Evolutionary conservation across 2,113 vertebrate species (phyloP).

Genomic region (Plecotus auritus): DNA sequence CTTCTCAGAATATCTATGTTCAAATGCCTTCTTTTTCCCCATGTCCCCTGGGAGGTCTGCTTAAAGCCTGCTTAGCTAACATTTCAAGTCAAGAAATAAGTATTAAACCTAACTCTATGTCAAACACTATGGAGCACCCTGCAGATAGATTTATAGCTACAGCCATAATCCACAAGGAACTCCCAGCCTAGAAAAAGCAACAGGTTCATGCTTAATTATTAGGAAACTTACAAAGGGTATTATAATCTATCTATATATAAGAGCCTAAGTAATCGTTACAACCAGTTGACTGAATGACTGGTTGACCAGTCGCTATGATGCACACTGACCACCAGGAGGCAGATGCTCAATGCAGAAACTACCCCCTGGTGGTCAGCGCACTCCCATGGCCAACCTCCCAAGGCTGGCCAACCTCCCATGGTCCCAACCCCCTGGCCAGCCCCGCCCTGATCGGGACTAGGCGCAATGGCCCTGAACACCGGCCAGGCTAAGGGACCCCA

Average conservation of each 20-base stretch:
- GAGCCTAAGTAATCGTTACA: too few species aligned
- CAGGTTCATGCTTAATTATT: neutral
- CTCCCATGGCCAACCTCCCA: too few species aligned
- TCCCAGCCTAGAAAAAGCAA: neutral
- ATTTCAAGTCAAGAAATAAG: constrained; percentile 21
- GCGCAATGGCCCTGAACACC: too few species aligned
- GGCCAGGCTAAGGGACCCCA: too few species aligned
- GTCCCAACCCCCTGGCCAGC: fast-evolving
- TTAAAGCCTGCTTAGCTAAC: neutral
- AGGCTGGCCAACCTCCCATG: too few species aligned
- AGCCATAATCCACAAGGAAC: neutral
- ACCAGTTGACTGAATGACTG: too few species aligned
- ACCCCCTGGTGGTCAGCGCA: too few species aligned
- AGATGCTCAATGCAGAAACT: too few species aligned
- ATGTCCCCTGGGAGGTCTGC: neutral
- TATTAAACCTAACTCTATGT: neutral
- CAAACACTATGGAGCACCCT: neutral
- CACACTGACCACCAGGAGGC: too few species aligned
- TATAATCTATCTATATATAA: neutral
- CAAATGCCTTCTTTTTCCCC: neutral
- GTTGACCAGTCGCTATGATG: too few species aligned
- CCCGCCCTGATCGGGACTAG: too few species aligned
- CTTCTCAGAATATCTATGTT: neutral
- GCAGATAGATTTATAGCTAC: neutral
- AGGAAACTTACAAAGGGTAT: neutral